Percentiles rank a stretch among this genome's conserved stretches.
These are phyloP conservation scores for Bombus haemorrhoidalis DNA, from an alignment of 1,140 invertebrate species.

Conservation along the genomic window DNA sequence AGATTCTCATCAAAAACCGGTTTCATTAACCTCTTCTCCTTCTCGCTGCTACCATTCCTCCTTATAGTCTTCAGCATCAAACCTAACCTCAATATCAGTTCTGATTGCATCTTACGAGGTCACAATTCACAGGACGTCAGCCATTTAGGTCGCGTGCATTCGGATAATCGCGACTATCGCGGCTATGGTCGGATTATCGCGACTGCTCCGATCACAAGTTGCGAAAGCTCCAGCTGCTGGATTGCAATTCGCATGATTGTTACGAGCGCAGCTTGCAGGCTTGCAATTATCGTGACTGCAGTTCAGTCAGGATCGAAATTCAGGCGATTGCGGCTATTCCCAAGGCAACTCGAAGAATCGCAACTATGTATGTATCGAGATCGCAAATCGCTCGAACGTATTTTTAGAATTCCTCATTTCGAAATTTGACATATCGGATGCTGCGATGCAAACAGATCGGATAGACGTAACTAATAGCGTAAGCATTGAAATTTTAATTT, in stretches of 20 bases:
- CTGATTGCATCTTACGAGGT: neutral
- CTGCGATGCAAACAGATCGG: neutral
- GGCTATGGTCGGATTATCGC: slow-evolving; percentile 1
- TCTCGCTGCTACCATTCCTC: neutral
- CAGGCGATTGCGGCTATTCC: slow-evolving; percentile 21
- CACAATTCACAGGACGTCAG: slow-evolving; percentile 3
- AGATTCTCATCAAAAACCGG: no score
- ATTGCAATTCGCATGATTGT: slow-evolving; percentile 18
- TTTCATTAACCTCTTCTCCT: neutral
- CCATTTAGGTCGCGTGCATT: neutral
- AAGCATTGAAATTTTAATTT: no score
- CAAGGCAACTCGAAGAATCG: slow-evolving; percentile 19
- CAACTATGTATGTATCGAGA: neutral
- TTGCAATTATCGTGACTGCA: slow-evolving; percentile 23
- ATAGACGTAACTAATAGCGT: neutral
- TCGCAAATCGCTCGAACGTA: neutral
- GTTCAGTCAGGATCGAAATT: slow-evolving; percentile 13
- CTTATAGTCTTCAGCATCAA: neutral
- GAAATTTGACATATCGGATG: neutral
- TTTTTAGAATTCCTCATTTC: neutral
- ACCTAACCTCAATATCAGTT: neutral
- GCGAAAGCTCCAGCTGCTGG: neutral
- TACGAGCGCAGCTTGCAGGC: neutral
- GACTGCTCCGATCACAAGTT: slow-evolving; percentile 12
- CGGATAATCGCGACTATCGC: neutral